These are phyloP conservation scores for Falco peregrinus DNA, from an alignment of 2,797 vertebrate genomes.

Conservation along the genomic window DNA sequence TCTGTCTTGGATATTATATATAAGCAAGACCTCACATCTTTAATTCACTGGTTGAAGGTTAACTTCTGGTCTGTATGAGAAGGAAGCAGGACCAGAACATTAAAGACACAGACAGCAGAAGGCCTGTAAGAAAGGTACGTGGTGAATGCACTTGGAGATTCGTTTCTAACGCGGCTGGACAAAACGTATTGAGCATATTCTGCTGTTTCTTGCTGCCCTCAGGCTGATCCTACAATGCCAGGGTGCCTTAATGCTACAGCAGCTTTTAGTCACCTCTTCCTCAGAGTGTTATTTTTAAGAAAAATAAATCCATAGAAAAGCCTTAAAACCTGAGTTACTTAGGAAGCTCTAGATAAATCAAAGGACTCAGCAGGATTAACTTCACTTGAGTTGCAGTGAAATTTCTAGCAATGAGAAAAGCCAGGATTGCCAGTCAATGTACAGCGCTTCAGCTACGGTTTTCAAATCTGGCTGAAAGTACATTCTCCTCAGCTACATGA, in stretches of 20 bases:
- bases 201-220: background rate
- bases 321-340: background rate
- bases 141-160: background rate
- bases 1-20: background rate
- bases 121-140: background rate
- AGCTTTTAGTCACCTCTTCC: background rate
- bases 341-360: background rate
- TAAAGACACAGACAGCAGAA: background rate
- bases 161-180: background rate
- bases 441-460: background rate
- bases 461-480: background rate
- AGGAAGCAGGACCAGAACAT: background rate
- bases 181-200: background rate
- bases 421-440: background rate
- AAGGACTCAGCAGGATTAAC: background rate
- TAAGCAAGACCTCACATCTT: background rate
- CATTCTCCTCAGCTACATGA: background rate
- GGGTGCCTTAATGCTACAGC: background rate
- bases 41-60: background rate
- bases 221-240: background rate
- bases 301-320: background rate
- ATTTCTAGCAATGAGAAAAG: background rate
- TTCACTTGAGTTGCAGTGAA: background rate
- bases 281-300: background rate
- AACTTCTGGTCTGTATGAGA: background rate